These are phyloP conservation scores for Brachypalpus laphriformis DNA, from an alignment of 2,888 invertebrate species.

Conservation along the genomic window DNA sequence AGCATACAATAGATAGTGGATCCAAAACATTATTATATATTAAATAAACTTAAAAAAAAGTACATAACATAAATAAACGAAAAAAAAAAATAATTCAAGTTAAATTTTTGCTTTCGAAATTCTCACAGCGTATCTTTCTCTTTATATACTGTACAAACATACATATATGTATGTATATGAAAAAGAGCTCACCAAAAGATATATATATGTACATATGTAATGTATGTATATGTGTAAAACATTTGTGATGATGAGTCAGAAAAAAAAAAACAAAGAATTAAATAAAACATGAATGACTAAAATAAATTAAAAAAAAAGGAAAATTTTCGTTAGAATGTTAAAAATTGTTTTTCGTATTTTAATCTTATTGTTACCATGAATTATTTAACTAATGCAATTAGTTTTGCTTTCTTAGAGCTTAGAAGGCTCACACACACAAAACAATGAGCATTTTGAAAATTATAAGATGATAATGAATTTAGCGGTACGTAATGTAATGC, in stretches of 20 bases:
- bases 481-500: conserved; percentile 16
- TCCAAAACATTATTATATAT: conserved; percentile 16
- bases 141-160: conserved; percentile 1
- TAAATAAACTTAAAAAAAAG: neutral
- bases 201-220: conserved; percentile 16
- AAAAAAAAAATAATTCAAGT: conserved; percentile 27
- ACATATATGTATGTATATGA: neutral
- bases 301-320: neutral
- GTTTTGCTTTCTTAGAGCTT: conserved; percentile 49
- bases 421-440: conserved; percentile 20
- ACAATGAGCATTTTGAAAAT: neutral
- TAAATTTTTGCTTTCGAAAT: conserved; percentile 60
- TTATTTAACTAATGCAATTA: conserved; percentile 49
- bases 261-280: neutral
- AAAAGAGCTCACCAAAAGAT: conserved; percentile 8
- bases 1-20: conserved; percentile 64
- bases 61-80: neutral
- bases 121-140: conserved; percentile 53
- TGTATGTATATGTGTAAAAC: conserved; percentile 32
- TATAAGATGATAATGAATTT: neutral
- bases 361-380: conserved; percentile 41
- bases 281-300: neutral
- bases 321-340: conserved; percentile 39
- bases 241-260: conserved; percentile 47
- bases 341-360: conserved; percentile 41